Base-by-base conservation (phyloP, 2,113 vertebrate genomes). In the Sinosuthora webbiana region DNA sequence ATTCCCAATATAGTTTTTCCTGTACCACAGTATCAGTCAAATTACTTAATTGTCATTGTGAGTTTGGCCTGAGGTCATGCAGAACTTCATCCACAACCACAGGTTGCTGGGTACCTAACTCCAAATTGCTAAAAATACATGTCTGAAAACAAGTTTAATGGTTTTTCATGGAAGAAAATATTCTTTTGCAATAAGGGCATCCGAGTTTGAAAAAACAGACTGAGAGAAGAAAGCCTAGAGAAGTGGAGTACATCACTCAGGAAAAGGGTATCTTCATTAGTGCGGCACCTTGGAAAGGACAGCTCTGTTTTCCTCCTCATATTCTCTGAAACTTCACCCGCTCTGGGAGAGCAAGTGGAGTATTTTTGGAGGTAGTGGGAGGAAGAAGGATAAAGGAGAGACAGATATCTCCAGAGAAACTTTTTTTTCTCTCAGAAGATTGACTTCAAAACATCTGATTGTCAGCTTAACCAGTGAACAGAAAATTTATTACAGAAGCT, bases 321-420 rank as follows among this genome's bases (percentile, higher is more conserved):
- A 39, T 53, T 93, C 50, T 41, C 16, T 74, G 64, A 89, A 96
- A 85, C 41, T 60, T 84, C 80, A 53, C 19, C 53, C 2, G 0
- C 57, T 75, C 57, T 53, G 42, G 31, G 67, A 91, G 55, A 87
- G 45, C 10, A 22, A 81, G 49, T 4, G 3, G 12, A 81, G 33
- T 83, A 94, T 88, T 96, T 95, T 44, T 81, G 45, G 95, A 95
- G 37, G 28, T 5, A 80, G 85, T 92, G 31, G 70, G 71, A 91
- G 74, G 78, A 83, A 79, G 47, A 84, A 95, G 37, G 37, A 83
- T 79, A 85, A 84, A 85, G 41, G 27, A 91, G 45, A 91, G 50
- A 87, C 31, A 81, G 22, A 8, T 91, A 75, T 74, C 79, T 94
- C 81, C 78, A 93, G 55, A 93, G 63, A 13, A 79, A 89, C 13